phyloP scores from a whole-genome alignment of 2,797 vertebrate species.

The Mallotus villosus region DNA sequence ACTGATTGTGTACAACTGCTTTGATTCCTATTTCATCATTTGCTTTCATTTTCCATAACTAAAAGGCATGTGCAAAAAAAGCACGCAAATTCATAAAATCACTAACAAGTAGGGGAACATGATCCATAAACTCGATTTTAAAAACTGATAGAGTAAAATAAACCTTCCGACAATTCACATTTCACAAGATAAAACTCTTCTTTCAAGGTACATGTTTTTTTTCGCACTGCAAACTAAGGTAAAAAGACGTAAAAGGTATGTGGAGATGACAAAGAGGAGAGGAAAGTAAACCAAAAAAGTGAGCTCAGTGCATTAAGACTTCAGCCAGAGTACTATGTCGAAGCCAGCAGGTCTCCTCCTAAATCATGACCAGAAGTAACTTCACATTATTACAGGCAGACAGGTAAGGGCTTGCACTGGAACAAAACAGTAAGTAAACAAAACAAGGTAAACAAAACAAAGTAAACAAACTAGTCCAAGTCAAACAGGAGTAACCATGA shows the following conservation, averaged over 20 bases:
- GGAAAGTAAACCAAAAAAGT: slow-evolving; percentile 51
- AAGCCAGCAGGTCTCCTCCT: slow-evolving; percentile 46
- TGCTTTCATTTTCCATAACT: slow-evolving; percentile 55
- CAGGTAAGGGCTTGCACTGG: slow-evolving; percentile 58
- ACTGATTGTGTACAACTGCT: slow-evolving; percentile 65
- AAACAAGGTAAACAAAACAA: slow-evolving; percentile 20
- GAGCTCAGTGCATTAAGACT: slow-evolving; percentile 78
- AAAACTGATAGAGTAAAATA: slow-evolving; percentile 25
- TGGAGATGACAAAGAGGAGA: slow-evolving; percentile 20
- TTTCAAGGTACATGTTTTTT: slow-evolving; percentile 63
- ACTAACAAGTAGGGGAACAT: slow-evolving; percentile 60
- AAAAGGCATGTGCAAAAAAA: slow-evolving; percentile 63
- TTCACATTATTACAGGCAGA: slow-evolving; percentile 74
- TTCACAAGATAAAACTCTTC: slow-evolving; percentile 68
- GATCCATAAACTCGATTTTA: slow-evolving; percentile 2
- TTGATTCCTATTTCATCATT: slow-evolving; percentile 36
- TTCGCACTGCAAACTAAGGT: slow-evolving; percentile 63
- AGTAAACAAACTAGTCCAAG: slow-evolving; percentile 17
- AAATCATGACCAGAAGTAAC: slow-evolving; percentile 65
- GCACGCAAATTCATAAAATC: slow-evolving; percentile 52
- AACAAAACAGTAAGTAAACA: slow-evolving; percentile 66
- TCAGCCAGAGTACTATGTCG: slow-evolving; percentile 35
- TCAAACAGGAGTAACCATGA: slow-evolving; percentile 26
- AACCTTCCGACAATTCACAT: slow-evolving; percentile 57
- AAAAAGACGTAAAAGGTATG: slow-evolving; percentile 62